Percentiles rank a stretch among this genome's conserved stretches.
Evolutionary conservation across 2,113 vertebrate genomes (phyloP).

Genomic region (Zosterops hypoxanthus): DNA sequence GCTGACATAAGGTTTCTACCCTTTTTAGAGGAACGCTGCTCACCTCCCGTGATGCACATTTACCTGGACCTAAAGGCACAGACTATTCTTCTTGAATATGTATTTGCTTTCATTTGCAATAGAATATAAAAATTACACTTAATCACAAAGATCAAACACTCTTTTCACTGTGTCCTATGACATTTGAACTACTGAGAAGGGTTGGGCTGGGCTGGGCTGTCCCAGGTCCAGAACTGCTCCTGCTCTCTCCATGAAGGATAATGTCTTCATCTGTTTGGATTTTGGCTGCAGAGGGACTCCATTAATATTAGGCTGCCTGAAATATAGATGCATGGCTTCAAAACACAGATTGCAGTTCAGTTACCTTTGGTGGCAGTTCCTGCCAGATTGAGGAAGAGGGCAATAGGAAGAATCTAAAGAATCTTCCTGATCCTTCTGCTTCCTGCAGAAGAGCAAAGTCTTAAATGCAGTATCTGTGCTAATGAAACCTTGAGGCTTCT

Average conservation of each 20-base stretch:
- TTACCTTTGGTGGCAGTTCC: not conserved
- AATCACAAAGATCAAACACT: not conserved
- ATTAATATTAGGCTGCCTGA: not conserved
- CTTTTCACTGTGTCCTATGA: not conserved
- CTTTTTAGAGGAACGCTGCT: not conserved
- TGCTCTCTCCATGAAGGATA: not conserved
- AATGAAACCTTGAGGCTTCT: not conserved
- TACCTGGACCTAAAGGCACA: not conserved
- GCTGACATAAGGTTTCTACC: not conserved
- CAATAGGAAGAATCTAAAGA: not conserved
- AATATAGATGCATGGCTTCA: not conserved
- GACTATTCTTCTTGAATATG: not conserved
- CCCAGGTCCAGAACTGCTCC: not conserved
- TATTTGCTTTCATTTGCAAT: not conserved
- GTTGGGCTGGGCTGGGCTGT: not conserved
- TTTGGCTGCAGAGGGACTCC: not conserved
- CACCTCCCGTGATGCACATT: not conserved
- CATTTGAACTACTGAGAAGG: not conserved
- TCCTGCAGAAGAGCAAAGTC: not conserved
- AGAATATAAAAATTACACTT: not conserved
- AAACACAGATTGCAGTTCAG: not conserved
- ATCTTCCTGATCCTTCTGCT: not conserved
- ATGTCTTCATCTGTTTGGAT: not conserved
- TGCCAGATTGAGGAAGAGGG: not conserved
- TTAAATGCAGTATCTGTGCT: not conserved